Conservation (phyloP, 2,113 vertebrate genomes). For the Mormyrus lacerda region DNA sequence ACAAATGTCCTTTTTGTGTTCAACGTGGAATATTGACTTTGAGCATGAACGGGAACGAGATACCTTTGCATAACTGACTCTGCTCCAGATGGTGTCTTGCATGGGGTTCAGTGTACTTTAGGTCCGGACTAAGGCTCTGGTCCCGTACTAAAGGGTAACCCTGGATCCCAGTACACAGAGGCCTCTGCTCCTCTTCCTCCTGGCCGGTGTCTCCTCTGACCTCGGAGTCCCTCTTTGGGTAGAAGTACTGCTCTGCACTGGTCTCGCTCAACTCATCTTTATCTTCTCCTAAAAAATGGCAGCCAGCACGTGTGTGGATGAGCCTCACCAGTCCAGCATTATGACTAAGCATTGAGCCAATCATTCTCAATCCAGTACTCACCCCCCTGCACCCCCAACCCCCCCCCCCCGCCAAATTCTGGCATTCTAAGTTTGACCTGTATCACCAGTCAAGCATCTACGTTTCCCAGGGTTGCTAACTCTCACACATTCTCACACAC, state of each 20-base stretch:
- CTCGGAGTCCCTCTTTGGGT: conserved; percentile 59
- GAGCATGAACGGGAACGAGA: background rate
- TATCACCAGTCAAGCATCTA: background rate
- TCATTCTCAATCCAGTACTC: background rate
- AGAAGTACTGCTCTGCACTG: conserved; percentile 24
- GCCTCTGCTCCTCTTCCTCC: conserved; percentile 75
- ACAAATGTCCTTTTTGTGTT: background rate
- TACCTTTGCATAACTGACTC: conserved; percentile 74
- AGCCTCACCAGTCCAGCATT: background rate
- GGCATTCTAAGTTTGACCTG: background rate
- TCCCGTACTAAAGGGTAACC: conserved; percentile 69
- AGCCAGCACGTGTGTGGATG: background rate
- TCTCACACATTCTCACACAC: too few relatives aligned
- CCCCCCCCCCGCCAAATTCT: background rate
- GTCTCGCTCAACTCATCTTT: conserved; percentile 33
- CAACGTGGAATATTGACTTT: background rate
- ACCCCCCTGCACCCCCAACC: too few relatives aligned
- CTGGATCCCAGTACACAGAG: conserved; percentile 66
- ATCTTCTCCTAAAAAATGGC: conserved; percentile 36
- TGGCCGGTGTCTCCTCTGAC: conserved; percentile 64
- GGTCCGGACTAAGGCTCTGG: conserved; percentile 57
- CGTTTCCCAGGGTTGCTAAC: background rate
- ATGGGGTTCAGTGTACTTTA: conserved; percentile 52
- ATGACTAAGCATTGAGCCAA: background rate
- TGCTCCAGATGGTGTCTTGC: conserved; percentile 54